phyloP scores from a whole-genome alignment of 2,113 vertebrate genomes.

The Hippocampus guttulatus region DNA sequence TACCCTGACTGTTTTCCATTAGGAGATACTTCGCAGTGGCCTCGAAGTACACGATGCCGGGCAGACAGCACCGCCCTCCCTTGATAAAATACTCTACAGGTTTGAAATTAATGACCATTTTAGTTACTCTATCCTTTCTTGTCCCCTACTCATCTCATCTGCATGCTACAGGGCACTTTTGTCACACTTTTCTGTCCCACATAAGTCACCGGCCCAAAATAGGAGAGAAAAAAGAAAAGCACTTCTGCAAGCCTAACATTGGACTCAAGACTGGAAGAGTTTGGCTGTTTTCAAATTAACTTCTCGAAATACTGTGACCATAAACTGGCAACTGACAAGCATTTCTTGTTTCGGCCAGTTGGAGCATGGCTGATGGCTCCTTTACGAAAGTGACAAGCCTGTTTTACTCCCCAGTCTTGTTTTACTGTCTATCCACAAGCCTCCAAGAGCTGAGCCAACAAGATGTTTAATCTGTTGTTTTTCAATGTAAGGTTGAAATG shows the following conservation, averaged over 20 bases:
- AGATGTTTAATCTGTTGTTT: neutral
- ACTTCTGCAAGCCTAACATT: neutral
- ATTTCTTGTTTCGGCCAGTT: constrained; percentile 4
- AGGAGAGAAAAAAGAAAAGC: neutral
- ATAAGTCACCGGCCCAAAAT: neutral
- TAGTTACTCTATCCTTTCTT: neutral
- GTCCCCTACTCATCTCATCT: neutral
- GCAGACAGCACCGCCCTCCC: neutral
- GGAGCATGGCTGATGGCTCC: neutral
- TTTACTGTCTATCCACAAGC: constrained; percentile 6
- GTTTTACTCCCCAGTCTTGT: constrained; percentile 13
- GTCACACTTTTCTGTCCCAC: neutral
- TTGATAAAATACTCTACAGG: neutral
- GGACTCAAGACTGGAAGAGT: neutral
- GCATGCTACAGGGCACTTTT: neutral
- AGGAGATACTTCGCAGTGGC: neutral
- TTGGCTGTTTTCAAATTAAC: neutral
- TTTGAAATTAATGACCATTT: neutral
- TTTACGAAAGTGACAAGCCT: constrained; percentile 6
- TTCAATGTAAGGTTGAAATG: neutral
- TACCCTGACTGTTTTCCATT: neutral
- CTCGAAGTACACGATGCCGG: neutral
- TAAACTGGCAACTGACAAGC: constrained; percentile 7
- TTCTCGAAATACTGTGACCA: neutral
- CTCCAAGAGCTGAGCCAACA: constrained; percentile 3